Evolutionary conservation across 1,140 invertebrate genomes (phyloP), one percentile per base, ranked within the genome.

Genomic region (Reticulitermes speratus): DNA sequence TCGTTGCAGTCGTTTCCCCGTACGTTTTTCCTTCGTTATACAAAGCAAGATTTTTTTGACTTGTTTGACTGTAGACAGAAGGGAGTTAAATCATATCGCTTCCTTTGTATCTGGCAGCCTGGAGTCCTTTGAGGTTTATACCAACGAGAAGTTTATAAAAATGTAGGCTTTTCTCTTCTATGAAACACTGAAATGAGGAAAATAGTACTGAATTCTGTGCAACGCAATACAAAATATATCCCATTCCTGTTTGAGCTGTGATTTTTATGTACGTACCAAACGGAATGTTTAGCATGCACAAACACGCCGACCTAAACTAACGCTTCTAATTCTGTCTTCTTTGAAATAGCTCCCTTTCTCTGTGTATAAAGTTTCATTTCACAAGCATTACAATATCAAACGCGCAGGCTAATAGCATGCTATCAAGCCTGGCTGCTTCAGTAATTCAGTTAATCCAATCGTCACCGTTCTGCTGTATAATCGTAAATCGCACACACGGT

Each of bases 401-500:
- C 65, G 65, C n/a, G 8, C 65, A 30, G 65, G 65, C 65, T 75
- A 75, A 75, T 75, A 25, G 65, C 65, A 30, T 30, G 65, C n/a
- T 75, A 75, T 75, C 65, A 75, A 14, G 65, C 65, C 65, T 75
- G 65, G 65, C 65, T 75, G 65, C 65, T 75, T 75, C 65, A 75
- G 65, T 75, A 75, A 75, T 75, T 75, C n/a, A 75, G 65, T 75
- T 75, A 75, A 75, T 75, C 65, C 65, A 75, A 75, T 75, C 65
- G 65, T 75, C 65, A 75, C 65, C 65, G 16, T 75, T 25, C 25
- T 30, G 25, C 65, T 75, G 65, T 75, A 75, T 75, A 75, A 75
- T 65, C 59, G 59, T 65, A 65, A 65, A 65, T 65, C 65, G 25
- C n/a, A 59, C 55, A 59, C 55, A 75, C 65, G 65, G 65, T 75